phyloP scores from a whole-genome alignment of 2,113 vertebrate genomes.

The Pollimyrus isidori region DNA sequence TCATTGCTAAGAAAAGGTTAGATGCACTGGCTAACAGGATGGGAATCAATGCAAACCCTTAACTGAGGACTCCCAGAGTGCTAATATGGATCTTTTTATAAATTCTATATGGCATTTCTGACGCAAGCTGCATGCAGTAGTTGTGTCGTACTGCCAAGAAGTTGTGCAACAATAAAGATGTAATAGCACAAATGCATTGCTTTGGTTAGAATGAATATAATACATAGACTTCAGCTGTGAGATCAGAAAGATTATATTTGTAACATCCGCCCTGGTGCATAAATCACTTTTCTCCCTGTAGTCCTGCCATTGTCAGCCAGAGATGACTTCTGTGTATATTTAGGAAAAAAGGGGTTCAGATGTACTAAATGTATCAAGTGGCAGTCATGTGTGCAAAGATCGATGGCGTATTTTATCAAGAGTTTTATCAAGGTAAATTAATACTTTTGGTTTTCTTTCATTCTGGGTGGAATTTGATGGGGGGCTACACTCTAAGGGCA shows the following conservation, averaged over 20 bases:
- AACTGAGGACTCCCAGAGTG: neutral
- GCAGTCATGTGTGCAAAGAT: neutral
- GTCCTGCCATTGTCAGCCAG: conserved; percentile 26
- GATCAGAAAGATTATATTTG: conserved; percentile 13
- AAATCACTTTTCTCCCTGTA: conserved; percentile 12
- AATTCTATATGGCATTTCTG: neutral
- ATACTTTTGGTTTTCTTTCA: neutral
- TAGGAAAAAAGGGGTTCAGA: neutral
- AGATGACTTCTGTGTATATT: neutral
- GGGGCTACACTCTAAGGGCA: neutral
- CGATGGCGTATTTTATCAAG: neutral
- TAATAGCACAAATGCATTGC: neutral
- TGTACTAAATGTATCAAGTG: neutral
- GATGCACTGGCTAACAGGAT: neutral
- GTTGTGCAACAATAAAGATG: neutral
- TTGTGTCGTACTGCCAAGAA: neutral
- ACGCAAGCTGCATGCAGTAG: neutral
- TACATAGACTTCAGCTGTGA: conserved; percentile 24
- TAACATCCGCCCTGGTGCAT: conserved; percentile 3
- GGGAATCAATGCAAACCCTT: neutral
- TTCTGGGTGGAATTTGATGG: neutral
- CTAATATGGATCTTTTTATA: neutral
- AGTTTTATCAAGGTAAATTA: neutral
- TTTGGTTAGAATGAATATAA: neutral
- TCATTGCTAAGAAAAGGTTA: neutral